A percentile compares a stretch with the other conserved stretches of the same genome.
Evolutionary conservation across 2,797 vertebrate genomes (phyloP).

Genomic region (Monodelphis domestica): DNA sequence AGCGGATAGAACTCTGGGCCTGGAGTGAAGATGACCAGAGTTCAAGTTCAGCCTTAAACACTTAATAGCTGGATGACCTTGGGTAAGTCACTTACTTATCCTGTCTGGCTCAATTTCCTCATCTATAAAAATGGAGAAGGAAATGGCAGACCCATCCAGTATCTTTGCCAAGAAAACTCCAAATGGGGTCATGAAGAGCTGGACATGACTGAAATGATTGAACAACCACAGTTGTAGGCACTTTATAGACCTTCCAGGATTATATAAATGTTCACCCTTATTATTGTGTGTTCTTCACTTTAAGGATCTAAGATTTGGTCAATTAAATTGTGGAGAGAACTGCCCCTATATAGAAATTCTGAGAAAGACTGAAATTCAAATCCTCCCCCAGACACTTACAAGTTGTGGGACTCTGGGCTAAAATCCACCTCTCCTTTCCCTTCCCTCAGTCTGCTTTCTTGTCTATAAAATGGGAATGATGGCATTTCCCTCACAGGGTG

Average conservation of each 20-base stretch:
- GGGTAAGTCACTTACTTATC: too few relatives aligned
- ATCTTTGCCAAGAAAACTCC: too few relatives aligned
- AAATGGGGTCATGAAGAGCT: too few relatives aligned
- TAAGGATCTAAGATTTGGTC: not conserved
- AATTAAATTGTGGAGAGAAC: not conserved
- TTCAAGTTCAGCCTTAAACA: too few relatives aligned
- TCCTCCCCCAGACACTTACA: not conserved
- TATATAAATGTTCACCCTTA: not conserved
- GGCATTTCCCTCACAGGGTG: not conserved
- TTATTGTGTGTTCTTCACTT: not conserved
- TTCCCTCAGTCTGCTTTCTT: not conserved
- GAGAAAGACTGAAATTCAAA: not conserved
- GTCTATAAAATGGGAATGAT: not conserved
- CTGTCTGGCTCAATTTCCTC: too few relatives aligned
- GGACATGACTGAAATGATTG: too few relatives aligned
- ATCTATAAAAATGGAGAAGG: too few relatives aligned
- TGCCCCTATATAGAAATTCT: not conserved
- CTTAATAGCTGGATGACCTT: too few relatives aligned
- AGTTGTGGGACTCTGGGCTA: not conserved
- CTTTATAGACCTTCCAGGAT: not conserved
- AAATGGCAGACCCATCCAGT: too few relatives aligned
- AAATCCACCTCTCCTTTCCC: not conserved
- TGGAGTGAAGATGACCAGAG: too few relatives aligned
- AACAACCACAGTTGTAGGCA: too few relatives aligned
- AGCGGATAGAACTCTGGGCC: too few relatives aligned